phyloP scores from a whole-genome alignment of 2,888 invertebrate genomes.

The Mayetiola destructor region DNA sequence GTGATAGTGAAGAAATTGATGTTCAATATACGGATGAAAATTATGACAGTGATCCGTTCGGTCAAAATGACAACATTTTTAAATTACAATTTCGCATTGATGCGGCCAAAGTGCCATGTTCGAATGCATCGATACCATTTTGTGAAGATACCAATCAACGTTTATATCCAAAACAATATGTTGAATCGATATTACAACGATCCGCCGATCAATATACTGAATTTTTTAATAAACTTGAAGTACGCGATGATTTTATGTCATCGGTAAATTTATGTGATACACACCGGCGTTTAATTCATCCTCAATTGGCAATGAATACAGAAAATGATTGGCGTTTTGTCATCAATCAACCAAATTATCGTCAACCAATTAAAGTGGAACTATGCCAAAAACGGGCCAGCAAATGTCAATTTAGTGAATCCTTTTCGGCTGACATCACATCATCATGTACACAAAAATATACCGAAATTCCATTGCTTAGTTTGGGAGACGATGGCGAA shows the following conservation, averaged over 20 bases:
- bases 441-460: not conserved
- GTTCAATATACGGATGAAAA: not conserved
- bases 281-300: not conserved
- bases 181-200: not conserved
- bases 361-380: not conserved
- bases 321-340: not conserved
- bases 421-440: not conserved
- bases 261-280: not conserved
- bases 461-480: not conserved
- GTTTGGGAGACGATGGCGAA: not conserved
- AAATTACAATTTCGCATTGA: not conserved
- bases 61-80: not conserved
- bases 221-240: not conserved
- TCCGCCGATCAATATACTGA: not conserved
- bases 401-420: not conserved
- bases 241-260: not conserved
- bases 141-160: not conserved
- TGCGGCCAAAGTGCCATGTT: not conserved
- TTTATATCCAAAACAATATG: not conserved
- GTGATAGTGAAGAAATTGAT: not conserved
- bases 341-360: not conserved
- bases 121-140: not conserved
- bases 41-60: not conserved
- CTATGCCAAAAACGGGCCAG: not conserved
- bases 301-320: not conserved